Percentiles rank a stretch among this genome's conserved stretches.
phyloP scores from a whole-genome alignment of 2,888 invertebrate species.

The Agonum fuliginosum region DNA sequence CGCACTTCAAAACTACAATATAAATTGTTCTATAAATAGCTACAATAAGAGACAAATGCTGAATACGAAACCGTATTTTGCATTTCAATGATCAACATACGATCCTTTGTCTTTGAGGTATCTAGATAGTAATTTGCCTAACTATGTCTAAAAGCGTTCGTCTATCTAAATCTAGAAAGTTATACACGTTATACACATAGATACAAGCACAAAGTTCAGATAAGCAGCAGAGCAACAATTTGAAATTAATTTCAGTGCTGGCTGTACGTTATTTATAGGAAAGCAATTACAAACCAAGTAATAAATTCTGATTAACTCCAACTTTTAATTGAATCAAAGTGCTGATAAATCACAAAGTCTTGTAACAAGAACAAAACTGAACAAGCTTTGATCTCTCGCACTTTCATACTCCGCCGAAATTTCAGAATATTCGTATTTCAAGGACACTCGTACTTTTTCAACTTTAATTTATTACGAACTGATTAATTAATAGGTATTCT shows the following conservation, averaged over 20 bases:
- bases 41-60: too few species aligned
- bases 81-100: too few species aligned
- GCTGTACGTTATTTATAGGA: slow-evolving; percentile 3
- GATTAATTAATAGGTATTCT: slow-evolving; percentile 11
- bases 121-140: too few species aligned
- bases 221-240: not conserved
- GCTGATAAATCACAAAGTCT: slow-evolving; percentile 1
- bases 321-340: slow-evolving; percentile 23
- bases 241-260: not conserved
- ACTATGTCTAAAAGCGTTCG: too few species aligned
- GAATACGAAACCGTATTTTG: too few species aligned
- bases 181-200: too few species aligned
- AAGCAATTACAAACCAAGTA: slow-evolving; percentile 9
- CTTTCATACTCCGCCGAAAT: slow-evolving; percentile 21
- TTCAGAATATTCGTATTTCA: slow-evolving; percentile 45
- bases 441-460: slow-evolving; percentile 8
- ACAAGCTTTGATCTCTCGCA: not conserved
- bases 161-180: too few species aligned
- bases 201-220: too few species aligned
- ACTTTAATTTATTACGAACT: slow-evolving; percentile 18
- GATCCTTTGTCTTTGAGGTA: too few species aligned
- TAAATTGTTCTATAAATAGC: too few species aligned
- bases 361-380: not conserved
- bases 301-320: slow-evolving; percentile 16
- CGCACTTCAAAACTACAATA: too few species aligned